Conservation (phyloP, 2,797 vertebrate species). For the Carduelis carduelis region DNA sequence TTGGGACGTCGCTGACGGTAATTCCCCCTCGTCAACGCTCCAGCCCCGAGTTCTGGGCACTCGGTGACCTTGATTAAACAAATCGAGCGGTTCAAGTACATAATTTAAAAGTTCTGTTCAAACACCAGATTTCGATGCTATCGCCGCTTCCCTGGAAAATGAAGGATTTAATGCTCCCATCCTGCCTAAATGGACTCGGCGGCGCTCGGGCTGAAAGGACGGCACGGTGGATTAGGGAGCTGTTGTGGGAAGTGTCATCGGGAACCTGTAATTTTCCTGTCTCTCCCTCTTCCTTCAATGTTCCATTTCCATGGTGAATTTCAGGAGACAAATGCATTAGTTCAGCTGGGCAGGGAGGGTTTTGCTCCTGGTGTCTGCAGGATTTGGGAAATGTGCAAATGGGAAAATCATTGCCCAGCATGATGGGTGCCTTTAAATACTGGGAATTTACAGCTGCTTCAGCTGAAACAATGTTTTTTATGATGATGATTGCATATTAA, state of each 20-base stretch:
- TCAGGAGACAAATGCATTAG: slow-evolving; percentile 39
- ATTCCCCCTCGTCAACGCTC: neutral
- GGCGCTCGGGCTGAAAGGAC: neutral
- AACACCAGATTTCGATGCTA: neutral
- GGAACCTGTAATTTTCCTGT: slow-evolving; percentile 34
- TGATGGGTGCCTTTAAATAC: neutral
- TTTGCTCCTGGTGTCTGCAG: neutral
- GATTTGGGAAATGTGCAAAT: neutral
- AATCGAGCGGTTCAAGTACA: neutral
- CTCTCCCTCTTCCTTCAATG: neutral
- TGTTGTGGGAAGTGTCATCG: neutral
- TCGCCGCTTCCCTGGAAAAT: slow-evolving; percentile 22
- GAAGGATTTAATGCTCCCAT: slow-evolving; percentile 48
- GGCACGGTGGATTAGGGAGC: neutral
- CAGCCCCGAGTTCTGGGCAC: neutral
- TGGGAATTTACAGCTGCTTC: neutral
- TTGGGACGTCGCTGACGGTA: neutral
- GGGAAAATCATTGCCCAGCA: accelerated
- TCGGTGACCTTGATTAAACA: slow-evolving; percentile 32
- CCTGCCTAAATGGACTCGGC: neutral
- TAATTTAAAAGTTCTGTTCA: slow-evolving; percentile 40
- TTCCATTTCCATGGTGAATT: slow-evolving; percentile 8
- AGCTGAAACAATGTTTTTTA: neutral
- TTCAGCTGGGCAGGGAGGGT: slow-evolving; percentile 27
- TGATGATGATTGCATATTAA: neutral